Evolutionary conservation across 2,888 invertebrate genomes (phyloP).

Genomic region (Tinea semifulvella): DNA sequence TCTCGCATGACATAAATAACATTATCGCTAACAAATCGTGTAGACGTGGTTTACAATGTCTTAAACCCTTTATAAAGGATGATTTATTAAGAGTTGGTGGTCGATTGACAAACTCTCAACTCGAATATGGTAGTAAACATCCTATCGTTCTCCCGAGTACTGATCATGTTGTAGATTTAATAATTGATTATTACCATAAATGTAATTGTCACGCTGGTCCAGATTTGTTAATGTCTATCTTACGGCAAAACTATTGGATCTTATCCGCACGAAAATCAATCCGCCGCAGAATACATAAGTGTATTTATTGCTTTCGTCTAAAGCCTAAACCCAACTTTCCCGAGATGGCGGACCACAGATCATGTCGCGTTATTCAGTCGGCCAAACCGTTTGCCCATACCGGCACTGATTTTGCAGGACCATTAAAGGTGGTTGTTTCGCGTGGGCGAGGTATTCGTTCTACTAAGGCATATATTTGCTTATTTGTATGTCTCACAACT

Average conservation of each 20-base stretch:
- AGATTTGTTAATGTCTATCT: not conserved
- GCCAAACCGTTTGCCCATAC: constrained; percentile 5
- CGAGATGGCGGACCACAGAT: not conserved
- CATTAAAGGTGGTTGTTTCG: not conserved
- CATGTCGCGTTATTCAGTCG: not conserved
- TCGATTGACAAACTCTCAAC: not conserved
- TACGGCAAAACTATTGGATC: not conserved
- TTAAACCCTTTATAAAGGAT: not conserved
- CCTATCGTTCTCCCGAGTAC: constrained; percentile 5
- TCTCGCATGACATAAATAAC: not conserved
- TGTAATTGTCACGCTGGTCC: not conserved
- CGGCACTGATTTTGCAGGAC: constrained; percentile 3
- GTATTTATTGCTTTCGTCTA: not conserved
- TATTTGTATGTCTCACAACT: constrained; percentile 14
- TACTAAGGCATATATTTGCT: constrained; percentile 1
- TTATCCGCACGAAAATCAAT: not conserved
- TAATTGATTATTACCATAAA: not conserved
- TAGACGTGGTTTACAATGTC: not conserved
- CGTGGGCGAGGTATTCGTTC: not conserved
- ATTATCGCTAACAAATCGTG: not conserved
- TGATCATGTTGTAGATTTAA: constrained; percentile 6
- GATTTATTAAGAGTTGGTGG: constrained; percentile 3
- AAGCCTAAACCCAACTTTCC: not conserved
- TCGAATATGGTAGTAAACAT: not conserved
- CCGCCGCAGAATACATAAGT: not conserved